phyloP scores from a whole-genome alignment of 2,888 invertebrate genomes.

The Allophyes oxyacanthae region DNA sequence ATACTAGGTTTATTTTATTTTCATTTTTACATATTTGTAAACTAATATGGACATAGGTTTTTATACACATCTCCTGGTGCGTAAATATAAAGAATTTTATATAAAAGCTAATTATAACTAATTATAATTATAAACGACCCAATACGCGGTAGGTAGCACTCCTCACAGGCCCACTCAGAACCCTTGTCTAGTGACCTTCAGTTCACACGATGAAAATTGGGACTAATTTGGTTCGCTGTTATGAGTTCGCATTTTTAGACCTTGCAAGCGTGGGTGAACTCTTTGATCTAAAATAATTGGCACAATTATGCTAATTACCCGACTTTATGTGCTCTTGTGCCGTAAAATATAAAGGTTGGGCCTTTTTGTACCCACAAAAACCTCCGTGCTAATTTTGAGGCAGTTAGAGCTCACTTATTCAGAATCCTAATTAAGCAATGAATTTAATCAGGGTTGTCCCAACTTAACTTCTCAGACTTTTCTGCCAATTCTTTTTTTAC shows the following conservation, averaged over 20 bases:
- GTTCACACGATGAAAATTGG: conserved; percentile 29
- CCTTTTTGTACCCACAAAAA: conserved; percentile 23
- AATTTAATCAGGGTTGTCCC: conserved; percentile 18
- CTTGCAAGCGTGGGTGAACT: conserved; percentile 28
- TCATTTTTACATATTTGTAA: too few relatives aligned
- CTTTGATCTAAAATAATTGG: conserved; percentile 51
- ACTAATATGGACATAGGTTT: too few relatives aligned
- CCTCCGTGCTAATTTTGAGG: conserved; percentile 18
- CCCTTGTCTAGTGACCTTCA: conserved; percentile 24
- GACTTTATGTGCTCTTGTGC: conserved; percentile 43
- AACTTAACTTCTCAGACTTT: conserved; percentile 2
- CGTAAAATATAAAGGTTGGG: conserved; percentile 13
- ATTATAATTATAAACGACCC: conserved; percentile 28
- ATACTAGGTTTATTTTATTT: too few relatives aligned
- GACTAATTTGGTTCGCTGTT: conserved; percentile 40
- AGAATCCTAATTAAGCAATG: conserved; percentile 40
- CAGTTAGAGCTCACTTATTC: conserved; percentile 27
- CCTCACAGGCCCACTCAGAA: conserved; percentile 1
- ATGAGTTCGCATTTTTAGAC: conserved; percentile 31
- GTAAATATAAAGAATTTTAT: too few relatives aligned
- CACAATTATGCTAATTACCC: conserved; percentile 54
- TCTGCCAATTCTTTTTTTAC: conserved; percentile 35
- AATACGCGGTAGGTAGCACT: conserved; percentile 17
- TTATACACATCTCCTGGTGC: too few relatives aligned
- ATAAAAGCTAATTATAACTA: conserved; percentile 14